A percentile compares a stretch with the other conserved stretches of the same genome.
Evolutionary conservation across 1,140 invertebrate species (phyloP).

Genomic region (Leptinotarsa defecta): DNA sequence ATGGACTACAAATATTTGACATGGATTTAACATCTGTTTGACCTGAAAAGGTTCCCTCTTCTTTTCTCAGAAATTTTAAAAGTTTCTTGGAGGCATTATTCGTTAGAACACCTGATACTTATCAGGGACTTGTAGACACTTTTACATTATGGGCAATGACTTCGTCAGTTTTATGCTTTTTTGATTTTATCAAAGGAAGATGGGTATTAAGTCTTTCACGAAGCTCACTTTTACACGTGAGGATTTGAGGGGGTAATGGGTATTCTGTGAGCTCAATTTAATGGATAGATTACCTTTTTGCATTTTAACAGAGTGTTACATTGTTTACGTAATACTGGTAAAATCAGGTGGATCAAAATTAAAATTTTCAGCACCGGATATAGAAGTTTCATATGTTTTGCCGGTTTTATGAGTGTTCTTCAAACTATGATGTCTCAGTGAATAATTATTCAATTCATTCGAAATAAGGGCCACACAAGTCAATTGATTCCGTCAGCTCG

Average conservation of each 20-base stretch:
- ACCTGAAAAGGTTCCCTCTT: constrained; percentile 16
- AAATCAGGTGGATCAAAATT: not conserved
- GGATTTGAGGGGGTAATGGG: not conserved
- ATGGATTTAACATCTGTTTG: constrained; percentile 17
- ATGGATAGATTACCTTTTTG: not conserved
- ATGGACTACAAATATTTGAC: constrained; percentile 6
- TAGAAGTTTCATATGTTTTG: not conserved
- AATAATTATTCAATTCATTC: no score
- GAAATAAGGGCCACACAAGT: not conserved
- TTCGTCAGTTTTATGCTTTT: constrained; percentile 14
- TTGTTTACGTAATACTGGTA: not conserved
- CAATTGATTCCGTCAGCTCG: no score
- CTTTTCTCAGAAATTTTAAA: constrained; percentile 14
- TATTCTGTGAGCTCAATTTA: not conserved
- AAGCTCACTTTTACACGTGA: constrained; percentile 3
- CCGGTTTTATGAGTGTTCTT: not conserved
- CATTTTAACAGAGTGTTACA: not conserved
- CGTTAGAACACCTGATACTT: constrained; percentile 10
- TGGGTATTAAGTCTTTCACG: constrained; percentile 5
- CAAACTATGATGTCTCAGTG: not conserved
- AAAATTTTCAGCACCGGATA: not conserved
- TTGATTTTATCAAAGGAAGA: constrained; percentile 13
- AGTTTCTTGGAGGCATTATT: constrained; percentile 16
- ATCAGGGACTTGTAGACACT: constrained; percentile 12
- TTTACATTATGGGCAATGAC: constrained; percentile 14